Evolutionary conservation across 2,113 vertebrate species (phyloP).

Genomic region (Scomber japonicus): DNA sequence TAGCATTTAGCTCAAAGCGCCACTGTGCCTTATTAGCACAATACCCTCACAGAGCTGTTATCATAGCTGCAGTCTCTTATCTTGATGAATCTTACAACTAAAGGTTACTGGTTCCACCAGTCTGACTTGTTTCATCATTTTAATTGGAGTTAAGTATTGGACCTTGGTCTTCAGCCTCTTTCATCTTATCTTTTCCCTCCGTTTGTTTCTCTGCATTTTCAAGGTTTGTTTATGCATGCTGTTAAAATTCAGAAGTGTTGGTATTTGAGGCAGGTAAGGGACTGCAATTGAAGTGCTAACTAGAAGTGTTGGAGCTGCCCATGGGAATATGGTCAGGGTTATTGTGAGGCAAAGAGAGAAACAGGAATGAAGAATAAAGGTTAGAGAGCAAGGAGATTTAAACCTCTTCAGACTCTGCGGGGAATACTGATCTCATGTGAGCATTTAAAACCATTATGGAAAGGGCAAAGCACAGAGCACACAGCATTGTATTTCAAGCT

Average conservation of each 20-base stretch:
- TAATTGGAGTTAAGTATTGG: slow-evolving; percentile 18
- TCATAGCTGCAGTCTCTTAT: too few species aligned
- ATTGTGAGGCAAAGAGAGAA: slow-evolving; percentile 27
- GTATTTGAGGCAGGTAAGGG: slow-evolving; percentile 19
- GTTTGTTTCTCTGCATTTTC: neutral
- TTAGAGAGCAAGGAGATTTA: slow-evolving; percentile 47
- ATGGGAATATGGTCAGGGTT: slow-evolving; percentile 38
- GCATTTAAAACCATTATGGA: slow-evolving; percentile 42
- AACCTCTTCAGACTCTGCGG: slow-evolving; percentile 25
- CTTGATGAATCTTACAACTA: neutral
- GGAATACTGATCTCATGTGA: slow-evolving; percentile 51
- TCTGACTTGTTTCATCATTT: slow-evolving; percentile 8
- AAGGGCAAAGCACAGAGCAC: slow-evolving; percentile 1
- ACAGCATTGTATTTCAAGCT: slow-evolving; percentile 13
- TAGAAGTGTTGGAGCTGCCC: slow-evolving; percentile 1
- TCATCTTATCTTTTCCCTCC: neutral
- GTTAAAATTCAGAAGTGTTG: slow-evolving; percentile 27
- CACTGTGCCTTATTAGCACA: too few species aligned
- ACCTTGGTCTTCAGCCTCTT: neutral
- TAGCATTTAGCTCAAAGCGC: too few species aligned
- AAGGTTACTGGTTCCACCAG: neutral
- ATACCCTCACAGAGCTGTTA: too few species aligned
- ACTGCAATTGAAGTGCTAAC: slow-evolving; percentile 26
- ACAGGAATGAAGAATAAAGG: slow-evolving; percentile 40
- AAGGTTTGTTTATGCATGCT: slow-evolving; percentile 34